Evolutionary conservation across 2,888 invertebrate species (phyloP).

Genomic region (Gortyna flavago): DNA sequence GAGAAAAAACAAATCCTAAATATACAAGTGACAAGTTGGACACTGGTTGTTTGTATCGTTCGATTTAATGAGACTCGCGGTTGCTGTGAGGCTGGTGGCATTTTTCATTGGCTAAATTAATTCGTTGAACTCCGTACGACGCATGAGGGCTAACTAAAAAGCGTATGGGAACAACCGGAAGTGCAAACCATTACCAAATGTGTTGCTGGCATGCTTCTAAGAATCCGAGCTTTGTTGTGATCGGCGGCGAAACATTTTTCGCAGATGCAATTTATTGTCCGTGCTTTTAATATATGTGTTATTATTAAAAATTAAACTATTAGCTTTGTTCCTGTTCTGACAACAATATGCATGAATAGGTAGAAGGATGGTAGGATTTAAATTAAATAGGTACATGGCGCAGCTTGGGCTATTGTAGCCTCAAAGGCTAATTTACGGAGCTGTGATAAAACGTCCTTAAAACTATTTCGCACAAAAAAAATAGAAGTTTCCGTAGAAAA

Average conservation of each 20-base stretch:
- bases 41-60: constrained; percentile 68
- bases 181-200: constrained; percentile 86
- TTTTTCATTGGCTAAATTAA: constrained; percentile 81
- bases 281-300: constrained; percentile 26
- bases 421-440: constrained; percentile 19
- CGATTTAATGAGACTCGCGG: constrained; percentile 71
- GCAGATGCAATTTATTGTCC: constrained; percentile 46
- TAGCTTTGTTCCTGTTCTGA: neutral
- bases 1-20: constrained; percentile 56
- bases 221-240: constrained; percentile 70
- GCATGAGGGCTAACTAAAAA: constrained; percentile 74
- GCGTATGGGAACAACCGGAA: constrained; percentile 81
- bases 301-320: neutral
- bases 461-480: constrained; percentile 39
- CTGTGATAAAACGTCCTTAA: constrained; percentile 24
- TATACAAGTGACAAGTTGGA: constrained; percentile 67
- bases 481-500: constrained; percentile 48
- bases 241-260: constrained; percentile 53
- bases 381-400: constrained; percentile 12
- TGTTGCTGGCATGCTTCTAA: constrained; percentile 76
- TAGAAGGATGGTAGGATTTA: constrained; percentile 10
- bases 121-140: constrained; percentile 81
- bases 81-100: constrained; percentile 54
- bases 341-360: neutral
- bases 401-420: neutral